A percentile compares a stretch with the other conserved stretches of the same genome.
Conservation (phyloP, 2,797 vertebrate genomes). For the Cryptoblepharus egeriae region DNA sequence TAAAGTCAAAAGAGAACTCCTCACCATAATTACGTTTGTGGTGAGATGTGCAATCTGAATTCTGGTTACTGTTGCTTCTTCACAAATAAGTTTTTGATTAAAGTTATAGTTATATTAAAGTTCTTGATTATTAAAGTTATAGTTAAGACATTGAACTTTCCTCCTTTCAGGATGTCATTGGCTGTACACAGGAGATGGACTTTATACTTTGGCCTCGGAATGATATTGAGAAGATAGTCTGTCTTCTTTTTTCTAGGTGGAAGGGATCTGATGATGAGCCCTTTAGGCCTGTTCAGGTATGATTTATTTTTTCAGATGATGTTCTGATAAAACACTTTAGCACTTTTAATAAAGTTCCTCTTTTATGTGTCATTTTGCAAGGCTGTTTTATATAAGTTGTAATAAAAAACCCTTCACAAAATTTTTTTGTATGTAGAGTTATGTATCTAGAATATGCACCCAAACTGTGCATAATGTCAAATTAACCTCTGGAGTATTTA, state of each 20-base stretch:
- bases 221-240: constrained; percentile 99
- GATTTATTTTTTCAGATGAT: neutral
- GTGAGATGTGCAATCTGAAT: neutral
- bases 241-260: constrained; percentile 99
- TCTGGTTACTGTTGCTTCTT: neutral
- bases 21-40: neutral
- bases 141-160: neutral
- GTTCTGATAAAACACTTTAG: neutral
- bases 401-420: neutral
- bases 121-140: no score
- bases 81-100: neutral
- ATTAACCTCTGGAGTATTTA: neutral
- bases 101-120: no score
- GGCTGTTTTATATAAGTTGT: neutral
- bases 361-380: neutral
- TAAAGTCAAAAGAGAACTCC: neutral
- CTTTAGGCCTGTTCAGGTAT: constrained; percentile 99
- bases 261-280: constrained; percentile 97
- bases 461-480: neutral
- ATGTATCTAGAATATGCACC: neutral
- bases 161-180: constrained; percentile 88
- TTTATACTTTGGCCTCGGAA: constrained; percentile 99
- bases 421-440: neutral
- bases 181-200: constrained; percentile 99
- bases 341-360: neutral